These are phyloP conservation scores for Piezodorus guildinii DNA, from an alignment of 1,140 invertebrate species.

Conservation along the genomic window DNA sequence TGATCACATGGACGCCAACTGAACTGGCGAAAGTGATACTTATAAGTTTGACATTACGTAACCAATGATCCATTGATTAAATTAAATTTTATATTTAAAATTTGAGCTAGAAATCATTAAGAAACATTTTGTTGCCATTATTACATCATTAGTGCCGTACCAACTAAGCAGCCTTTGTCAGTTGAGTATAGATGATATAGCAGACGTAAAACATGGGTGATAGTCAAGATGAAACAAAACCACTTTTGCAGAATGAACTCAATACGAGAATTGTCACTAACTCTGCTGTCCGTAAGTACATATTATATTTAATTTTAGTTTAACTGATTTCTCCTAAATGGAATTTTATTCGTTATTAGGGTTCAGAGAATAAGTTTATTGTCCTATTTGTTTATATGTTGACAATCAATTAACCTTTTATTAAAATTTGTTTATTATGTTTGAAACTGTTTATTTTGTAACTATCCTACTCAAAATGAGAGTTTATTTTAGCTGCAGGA, in stretches of 20 bases:
- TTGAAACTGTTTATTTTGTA: too few relatives aligned
- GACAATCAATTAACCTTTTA: too few relatives aligned
- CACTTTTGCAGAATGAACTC: constrained; percentile 10
- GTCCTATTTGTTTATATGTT: too few relatives aligned
- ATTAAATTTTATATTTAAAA: not conserved
- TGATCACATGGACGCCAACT: constrained; percentile 4
- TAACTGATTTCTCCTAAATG: too few relatives aligned
- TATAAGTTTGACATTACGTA: constrained; percentile 6
- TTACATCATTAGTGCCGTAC: too few relatives aligned
- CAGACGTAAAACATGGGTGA: constrained; percentile 13
- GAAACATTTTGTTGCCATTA: too few relatives aligned
- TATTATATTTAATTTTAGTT: too few relatives aligned
- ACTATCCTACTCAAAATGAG: too few relatives aligned
- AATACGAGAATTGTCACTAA: constrained; percentile 12
- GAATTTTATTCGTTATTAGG: too few relatives aligned
- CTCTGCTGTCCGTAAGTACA: not conserved
- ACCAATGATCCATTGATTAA: constrained; percentile 4
- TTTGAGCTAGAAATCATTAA: not conserved
- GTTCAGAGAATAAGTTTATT: too few relatives aligned
- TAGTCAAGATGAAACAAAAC: constrained; percentile 5
- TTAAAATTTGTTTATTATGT: too few relatives aligned
- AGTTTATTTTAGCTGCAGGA: not conserved
- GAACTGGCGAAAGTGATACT: not conserved
- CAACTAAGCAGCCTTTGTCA: too few relatives aligned
- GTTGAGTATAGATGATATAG: not conserved